Conservation (phyloP, 1,140 invertebrate genomes). For the Mactra quadrangularis region DNA sequence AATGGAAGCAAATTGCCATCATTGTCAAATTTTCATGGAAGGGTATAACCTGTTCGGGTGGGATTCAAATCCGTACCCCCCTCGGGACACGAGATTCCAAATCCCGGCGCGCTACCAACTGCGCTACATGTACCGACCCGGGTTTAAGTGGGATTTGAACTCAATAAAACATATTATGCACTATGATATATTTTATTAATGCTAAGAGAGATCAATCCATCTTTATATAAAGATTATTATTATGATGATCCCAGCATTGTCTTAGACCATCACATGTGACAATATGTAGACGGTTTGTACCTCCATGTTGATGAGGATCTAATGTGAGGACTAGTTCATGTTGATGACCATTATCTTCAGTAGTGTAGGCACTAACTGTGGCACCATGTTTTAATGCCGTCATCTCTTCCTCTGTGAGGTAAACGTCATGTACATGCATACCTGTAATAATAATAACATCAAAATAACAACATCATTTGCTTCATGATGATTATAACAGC, state of each 20-base stretch:
- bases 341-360: slow-evolving; percentile 56
- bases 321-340: slow-evolving; percentile 41
- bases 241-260: slow-evolving; percentile 44
- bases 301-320: not conserved
- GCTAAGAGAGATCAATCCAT: slow-evolving; percentile 24
- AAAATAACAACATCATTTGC: not conserved
- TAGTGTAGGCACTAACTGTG: slow-evolving; percentile 33
- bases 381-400: not conserved
- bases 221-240: not conserved
- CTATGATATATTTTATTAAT: no score
- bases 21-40: no score
- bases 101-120: no score
- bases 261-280: slow-evolving; percentile 33
- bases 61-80: no score
- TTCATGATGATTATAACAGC: not conserved
- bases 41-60: no score
- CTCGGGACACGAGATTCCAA: no score
- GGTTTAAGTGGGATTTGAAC: no score
- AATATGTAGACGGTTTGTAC: not conserved
- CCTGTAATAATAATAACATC: slow-evolving; percentile 13
- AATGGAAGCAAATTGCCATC: no score
- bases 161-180: no score
- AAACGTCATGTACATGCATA: slow-evolving; percentile 58
- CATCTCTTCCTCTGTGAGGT: slow-evolving; percentile 51
- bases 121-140: no score